These are phyloP conservation scores for Drosophila ficusphila DNA, from an alignment of 1,140 invertebrate genomes.

Conservation along the genomic window DNA sequence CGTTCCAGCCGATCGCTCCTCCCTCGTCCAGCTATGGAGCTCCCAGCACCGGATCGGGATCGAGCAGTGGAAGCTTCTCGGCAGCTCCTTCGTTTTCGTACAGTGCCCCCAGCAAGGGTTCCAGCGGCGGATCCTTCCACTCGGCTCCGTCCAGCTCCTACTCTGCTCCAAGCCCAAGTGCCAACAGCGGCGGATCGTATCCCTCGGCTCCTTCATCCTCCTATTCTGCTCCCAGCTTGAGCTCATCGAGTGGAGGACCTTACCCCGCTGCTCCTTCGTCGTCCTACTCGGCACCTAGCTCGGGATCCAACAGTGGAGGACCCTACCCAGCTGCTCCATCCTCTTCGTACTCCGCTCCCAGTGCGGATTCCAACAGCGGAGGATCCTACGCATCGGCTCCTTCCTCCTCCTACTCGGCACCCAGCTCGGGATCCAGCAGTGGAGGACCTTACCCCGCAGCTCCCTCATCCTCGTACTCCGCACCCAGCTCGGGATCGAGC, in stretches of 20 bases:
- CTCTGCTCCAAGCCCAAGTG: slow-evolving; percentile 41
- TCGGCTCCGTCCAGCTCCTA: slow-evolving; percentile 55
- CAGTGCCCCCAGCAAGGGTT: slow-evolving; percentile 40
- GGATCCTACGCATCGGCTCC: slow-evolving; percentile 52
- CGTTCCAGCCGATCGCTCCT: slow-evolving; percentile 66
- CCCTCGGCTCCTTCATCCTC: slow-evolving; percentile 54
- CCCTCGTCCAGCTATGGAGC: slow-evolving; percentile 46
- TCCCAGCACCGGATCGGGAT: slow-evolving; percentile 57
- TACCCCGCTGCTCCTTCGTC: slow-evolving; percentile 36
- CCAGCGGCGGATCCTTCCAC: slow-evolving; percentile 39
- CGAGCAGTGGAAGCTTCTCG: slow-evolving; percentile 63
- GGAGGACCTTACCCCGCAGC: slow-evolving; percentile 43
- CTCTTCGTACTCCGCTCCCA: slow-evolving; percentile 63
- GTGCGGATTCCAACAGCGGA: slow-evolving; percentile 27
- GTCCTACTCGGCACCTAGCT: slow-evolving; percentile 34
- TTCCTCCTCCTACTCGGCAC: slow-evolving; percentile 49
- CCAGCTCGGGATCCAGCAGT: slow-evolving; percentile 22
- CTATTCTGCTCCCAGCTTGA: slow-evolving; percentile 47
- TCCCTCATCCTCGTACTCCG: slow-evolving; percentile 50
- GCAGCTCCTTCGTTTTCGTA: slow-evolving; percentile 71
- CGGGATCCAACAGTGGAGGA: slow-evolving; percentile 76
- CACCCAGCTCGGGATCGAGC: slow-evolving; percentile 30
- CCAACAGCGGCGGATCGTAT: slow-evolving; percentile 40
- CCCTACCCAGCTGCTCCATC: slow-evolving; percentile 70
- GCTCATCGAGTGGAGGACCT: slow-evolving; percentile 17